A percentile compares a stretch with the other conserved stretches of the same genome.
phyloP scores from a whole-genome alignment of 2,797 vertebrate genomes.

The Pseudochirops cupreus region DNA sequence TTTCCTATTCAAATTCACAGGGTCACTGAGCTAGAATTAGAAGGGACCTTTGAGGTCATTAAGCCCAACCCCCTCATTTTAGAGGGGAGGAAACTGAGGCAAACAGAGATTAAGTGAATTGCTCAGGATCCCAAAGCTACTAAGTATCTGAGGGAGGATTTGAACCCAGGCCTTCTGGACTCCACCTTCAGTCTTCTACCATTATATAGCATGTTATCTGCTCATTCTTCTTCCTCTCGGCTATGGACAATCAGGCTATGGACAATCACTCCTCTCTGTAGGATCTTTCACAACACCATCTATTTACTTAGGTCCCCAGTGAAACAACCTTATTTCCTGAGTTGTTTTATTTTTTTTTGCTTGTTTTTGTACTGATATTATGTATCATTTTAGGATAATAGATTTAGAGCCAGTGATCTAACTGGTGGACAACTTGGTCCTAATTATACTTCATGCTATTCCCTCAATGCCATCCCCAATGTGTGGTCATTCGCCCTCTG shows the following conservation, averaged over 20 bases:
- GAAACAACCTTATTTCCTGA: background rate
- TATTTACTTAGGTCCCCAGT: background rate
- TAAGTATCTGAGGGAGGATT: background rate
- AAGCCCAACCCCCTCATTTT: background rate
- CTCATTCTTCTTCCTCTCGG: background rate
- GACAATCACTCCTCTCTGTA: background rate
- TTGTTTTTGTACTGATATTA: background rate
- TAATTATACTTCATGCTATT: background rate
- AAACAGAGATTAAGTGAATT: background rate
- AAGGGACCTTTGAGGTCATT: background rate
- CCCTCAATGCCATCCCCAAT: background rate
- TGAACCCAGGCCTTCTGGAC: background rate
- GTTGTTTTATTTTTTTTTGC: too few relatives aligned
- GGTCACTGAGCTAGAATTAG: background rate
- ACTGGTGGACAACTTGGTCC: background rate
- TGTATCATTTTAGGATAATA: background rate
- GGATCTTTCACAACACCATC: background rate
- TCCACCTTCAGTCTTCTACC: background rate
- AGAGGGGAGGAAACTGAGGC: background rate
- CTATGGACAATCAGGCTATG: background rate
- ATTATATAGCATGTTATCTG: background rate
- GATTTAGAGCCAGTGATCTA: background rate
- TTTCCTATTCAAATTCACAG: background rate
- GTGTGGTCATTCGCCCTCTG: background rate
- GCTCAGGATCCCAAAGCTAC: background rate